A percentile compares a stretch with the other conserved stretches of the same genome.
Evolutionary conservation across 1,140 invertebrate genomes (phyloP).

Genomic region (Plectus sambesii): DNA sequence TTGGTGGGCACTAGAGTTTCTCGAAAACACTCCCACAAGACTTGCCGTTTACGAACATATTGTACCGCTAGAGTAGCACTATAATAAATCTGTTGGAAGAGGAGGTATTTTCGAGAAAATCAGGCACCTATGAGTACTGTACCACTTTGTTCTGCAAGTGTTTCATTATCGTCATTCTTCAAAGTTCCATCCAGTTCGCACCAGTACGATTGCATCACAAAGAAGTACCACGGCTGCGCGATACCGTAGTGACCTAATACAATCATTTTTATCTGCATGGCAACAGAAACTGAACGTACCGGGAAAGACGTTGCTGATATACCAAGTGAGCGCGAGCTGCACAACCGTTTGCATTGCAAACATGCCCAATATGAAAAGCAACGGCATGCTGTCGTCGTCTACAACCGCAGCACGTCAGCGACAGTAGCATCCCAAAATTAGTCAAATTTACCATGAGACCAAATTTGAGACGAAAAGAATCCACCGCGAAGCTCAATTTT

Average conservation of each 20-base stretch:
- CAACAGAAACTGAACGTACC: constrained; percentile 27
- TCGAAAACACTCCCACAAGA: background rate
- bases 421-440: constrained; percentile 25
- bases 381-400: constrained; percentile 20
- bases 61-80: constrained; percentile 2
- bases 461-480: no score
- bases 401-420: constrained; percentile 35
- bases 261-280: no score
- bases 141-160: no score
- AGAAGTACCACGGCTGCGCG: constrained; percentile 60
- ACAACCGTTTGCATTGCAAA: constrained; percentile 56
- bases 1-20: no score
- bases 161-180: constrained; percentile 1
- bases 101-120: no score
- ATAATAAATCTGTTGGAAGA: no score
- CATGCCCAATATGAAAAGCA: constrained; percentile 53
- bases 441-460: no score
- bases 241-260: constrained; percentile 55
- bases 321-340: constrained; percentile 58
- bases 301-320: constrained; percentile 61
- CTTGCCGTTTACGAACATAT: no score
- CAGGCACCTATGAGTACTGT: no score
- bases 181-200: constrained; percentile 49
- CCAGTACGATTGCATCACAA: constrained; percentile 52
- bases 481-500: no score